These are phyloP conservation scores for Microctonus hyperodae DNA, from an alignment of 2,888 invertebrate species.

Conservation along the genomic window DNA sequence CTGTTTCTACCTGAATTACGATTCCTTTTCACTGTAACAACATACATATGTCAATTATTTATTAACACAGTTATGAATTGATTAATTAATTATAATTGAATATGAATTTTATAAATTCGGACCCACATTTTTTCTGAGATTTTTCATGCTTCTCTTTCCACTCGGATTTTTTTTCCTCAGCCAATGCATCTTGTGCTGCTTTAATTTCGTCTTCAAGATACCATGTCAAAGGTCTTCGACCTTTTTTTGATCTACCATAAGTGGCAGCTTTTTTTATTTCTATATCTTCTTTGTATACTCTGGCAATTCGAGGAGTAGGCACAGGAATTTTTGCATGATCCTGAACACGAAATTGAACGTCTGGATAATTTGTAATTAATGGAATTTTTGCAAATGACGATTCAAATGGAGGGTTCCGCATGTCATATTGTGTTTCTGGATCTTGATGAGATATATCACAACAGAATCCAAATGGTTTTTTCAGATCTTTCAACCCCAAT, in stretches of 20 bases:
- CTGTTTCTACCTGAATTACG: background rate
- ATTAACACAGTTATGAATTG: background rate
- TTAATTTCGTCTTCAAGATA: conserved; percentile 52
- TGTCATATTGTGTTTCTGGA: conserved; percentile 39
- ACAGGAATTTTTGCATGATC: conserved; percentile 40
- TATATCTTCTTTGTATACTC: conserved; percentile 25
- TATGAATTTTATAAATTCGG: background rate
- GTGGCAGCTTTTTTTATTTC: conserved; percentile 33
- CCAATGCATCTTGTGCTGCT: conserved; percentile 43
- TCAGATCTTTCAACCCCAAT: conserved; percentile 27
- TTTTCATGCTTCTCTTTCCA: conserved; percentile 25
- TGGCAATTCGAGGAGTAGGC: background rate
- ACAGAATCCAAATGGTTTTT: conserved; percentile 54
- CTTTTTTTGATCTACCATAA: conserved; percentile 44
- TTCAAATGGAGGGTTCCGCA: conserved; percentile 39
- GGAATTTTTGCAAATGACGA: conserved; percentile 38
- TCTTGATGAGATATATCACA: conserved; percentile 47
- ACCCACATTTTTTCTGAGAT: conserved; percentile 12
- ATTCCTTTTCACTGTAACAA: background rate
- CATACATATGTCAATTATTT: too few species aligned
- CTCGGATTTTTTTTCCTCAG: conserved; percentile 38
- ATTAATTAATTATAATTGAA: background rate
- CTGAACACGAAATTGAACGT: conserved; percentile 47
- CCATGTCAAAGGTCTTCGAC: conserved; percentile 48
- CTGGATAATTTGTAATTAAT: conserved; percentile 45